Evolutionary conservation across 2,113 vertebrate species (phyloP).

Genomic region (Pelmatolapia mariae): DNA sequence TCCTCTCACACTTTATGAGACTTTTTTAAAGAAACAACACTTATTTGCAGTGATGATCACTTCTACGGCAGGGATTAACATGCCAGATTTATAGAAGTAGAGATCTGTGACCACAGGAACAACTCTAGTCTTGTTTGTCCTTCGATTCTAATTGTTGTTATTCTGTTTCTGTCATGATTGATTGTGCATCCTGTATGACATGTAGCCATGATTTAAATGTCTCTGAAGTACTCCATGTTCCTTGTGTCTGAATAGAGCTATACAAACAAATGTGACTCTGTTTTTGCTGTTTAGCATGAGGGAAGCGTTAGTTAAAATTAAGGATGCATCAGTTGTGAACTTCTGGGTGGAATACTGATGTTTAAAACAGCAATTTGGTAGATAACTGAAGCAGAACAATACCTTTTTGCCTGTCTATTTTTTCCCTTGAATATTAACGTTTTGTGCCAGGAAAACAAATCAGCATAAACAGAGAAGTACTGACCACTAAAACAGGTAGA

Average conservation of each 20-base stretch:
- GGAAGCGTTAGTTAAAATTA: neutral
- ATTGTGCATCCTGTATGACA: neutral
- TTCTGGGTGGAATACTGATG: neutral
- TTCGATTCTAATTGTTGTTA: neutral
- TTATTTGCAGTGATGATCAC: neutral
- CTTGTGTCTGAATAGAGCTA: neutral
- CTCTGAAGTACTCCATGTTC: neutral
- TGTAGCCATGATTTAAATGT: neutral
- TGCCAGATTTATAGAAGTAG: neutral
- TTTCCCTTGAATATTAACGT: neutral
- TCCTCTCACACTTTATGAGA: neutral
- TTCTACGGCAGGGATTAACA: neutral
- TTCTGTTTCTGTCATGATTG: neutral
- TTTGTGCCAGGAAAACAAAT: neutral
- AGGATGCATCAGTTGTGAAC: neutral
- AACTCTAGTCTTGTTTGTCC: neutral
- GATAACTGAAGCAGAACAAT: neutral
- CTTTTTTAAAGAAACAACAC: neutral
- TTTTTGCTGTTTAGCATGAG: neutral
- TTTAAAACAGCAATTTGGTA: neutral
- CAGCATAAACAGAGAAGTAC: neutral
- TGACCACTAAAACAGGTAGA: neutral
- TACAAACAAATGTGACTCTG: neutral
- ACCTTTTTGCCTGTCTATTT: neutral
- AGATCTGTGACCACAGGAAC: neutral